Evolutionary conservation across 2,797 vertebrate genomes (phyloP).

Genomic region (Gallinago solitaria): DNA sequence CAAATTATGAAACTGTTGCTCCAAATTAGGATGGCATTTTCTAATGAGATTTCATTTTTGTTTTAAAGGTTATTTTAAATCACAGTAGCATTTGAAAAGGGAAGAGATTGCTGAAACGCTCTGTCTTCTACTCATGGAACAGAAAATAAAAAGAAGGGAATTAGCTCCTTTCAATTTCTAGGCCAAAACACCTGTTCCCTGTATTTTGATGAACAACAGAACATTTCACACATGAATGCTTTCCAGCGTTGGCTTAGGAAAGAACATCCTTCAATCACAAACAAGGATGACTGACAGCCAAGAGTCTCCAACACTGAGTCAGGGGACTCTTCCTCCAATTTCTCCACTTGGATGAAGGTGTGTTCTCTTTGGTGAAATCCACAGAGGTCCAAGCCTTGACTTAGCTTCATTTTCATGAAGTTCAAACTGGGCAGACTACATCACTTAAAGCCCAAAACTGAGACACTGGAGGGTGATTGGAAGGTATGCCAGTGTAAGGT

Average conservation of each 20-base stretch:
- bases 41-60: conserved; percentile 19
- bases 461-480: not conserved
- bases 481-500: not conserved
- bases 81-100: not conserved
- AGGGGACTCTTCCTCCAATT: not conserved
- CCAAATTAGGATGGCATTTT: conserved; percentile 58
- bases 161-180: not conserved
- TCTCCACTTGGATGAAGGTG: not conserved
- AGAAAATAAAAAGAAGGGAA: not conserved
- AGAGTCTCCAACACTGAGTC: accelerated
- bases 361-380: not conserved
- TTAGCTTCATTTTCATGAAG: not conserved
- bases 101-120: not conserved
- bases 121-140: not conserved
- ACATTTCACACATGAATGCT: not conserved
- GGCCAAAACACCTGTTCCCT: not conserved
- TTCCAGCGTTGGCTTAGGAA: not conserved
- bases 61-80: conserved; percentile 50
- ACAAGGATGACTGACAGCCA: not conserved
- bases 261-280: not conserved
- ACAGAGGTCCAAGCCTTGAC: accelerated
- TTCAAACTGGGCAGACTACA: not conserved
- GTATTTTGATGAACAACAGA: not conserved
- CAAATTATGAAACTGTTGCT: conserved; percentile 13
- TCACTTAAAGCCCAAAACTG: not conserved